Base-by-base conservation (phyloP, 2,113 vertebrate species). In the Campylomormyrus numenius region DNA sequence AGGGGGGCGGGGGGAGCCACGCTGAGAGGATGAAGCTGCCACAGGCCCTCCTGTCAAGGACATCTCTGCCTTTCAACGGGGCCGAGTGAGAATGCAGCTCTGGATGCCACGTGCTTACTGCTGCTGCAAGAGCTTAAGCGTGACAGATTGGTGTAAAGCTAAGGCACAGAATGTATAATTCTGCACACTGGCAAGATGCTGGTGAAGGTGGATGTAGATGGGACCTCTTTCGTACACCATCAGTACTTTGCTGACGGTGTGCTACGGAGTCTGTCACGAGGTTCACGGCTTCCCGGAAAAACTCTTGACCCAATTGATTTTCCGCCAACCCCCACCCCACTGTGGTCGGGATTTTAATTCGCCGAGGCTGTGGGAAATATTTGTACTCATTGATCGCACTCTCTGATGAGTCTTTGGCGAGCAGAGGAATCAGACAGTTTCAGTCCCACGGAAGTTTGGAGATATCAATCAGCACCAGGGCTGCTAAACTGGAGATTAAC, bases 281-380 rank as follows among this genome's bases (percentile, higher is more conserved):
- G 89, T 90, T 66, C 80, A 93, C 93, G 92, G 53, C 83, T 58
- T 84, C 83, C 80, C 10, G 19, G 86, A 19, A 49, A 53, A 85
- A 48, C 48, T 88, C 70, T 66, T 77, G 89, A 49, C 87, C 85
- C 46, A 58, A 93, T 92, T 92, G 92, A 93, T 93, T 93, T 93
- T 74, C 42, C 53, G 17, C 62, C 62, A 70, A 77, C 90, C 90
- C 88, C 91, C 84, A 90, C 88, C 89, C 88, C 1, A 90, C 87
- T 87, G 90, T 39, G 70, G 91, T 92, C 94, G 93, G 92, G 87
- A 94, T 94, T 94, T 93, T 92, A 92, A 94, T 92, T 91, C 93
- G 94, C 94, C 93, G 93, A 92, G 93, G 92, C 94, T 95, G 94
- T 95, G 95, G 95, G 94, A 95, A 96, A 95, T 95, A 95, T 95